Percentiles rank a stretch among this genome's conserved stretches.
Evolutionary conservation across 2,113 vertebrate genomes (phyloP).

Genomic region (Seriola quinqueradiata): DNA sequence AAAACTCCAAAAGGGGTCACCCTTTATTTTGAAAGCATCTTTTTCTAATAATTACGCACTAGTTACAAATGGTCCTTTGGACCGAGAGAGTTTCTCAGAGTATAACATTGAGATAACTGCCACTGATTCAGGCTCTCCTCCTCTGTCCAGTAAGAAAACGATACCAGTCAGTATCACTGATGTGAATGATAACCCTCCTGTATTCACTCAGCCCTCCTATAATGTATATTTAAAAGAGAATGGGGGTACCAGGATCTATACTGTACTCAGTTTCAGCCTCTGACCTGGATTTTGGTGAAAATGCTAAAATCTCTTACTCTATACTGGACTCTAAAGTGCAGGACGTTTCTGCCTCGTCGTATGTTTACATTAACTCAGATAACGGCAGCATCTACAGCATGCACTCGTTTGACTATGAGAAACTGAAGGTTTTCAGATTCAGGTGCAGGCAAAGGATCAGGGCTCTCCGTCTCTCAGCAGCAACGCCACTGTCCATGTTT

Average conservation of each 20-base stretch:
- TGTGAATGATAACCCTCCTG: conserved; percentile 90
- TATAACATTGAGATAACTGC: conserved; percentile 87
- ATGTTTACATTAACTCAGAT: conserved; percentile 87
- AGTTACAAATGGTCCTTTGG: no score
- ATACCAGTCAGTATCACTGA: conserved; percentile 88
- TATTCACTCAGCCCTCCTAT: conserved; percentile 84
- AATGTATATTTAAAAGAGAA: conserved; percentile 90
- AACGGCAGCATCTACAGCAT: conserved; percentile 86
- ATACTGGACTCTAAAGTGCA: conserved; percentile 83
- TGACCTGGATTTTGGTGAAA: conserved; percentile 87
- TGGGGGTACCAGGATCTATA: conserved; percentile 85
- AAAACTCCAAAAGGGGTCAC: no score
- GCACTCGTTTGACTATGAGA: conserved; percentile 88
- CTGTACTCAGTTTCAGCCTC: conserved; percentile 87
- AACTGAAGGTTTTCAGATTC: conserved; percentile 87
- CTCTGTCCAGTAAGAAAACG: conserved; percentile 82
- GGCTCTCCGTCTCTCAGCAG: conserved; percentile 82
- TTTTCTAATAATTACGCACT: no score
- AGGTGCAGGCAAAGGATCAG: conserved; percentile 86
- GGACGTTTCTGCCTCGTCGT: conserved; percentile 84
- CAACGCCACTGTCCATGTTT: conserved; percentile 83
- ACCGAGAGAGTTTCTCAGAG: conserved; percentile 81
- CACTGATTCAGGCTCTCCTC: conserved; percentile 87
- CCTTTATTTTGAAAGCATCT: no score
- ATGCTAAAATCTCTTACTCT: conserved; percentile 86